Evolutionary conservation across 2,113 vertebrate species (phyloP), one percentile per base, ranked within the genome.

Genomic region (Oryzias javanicus): DNA sequence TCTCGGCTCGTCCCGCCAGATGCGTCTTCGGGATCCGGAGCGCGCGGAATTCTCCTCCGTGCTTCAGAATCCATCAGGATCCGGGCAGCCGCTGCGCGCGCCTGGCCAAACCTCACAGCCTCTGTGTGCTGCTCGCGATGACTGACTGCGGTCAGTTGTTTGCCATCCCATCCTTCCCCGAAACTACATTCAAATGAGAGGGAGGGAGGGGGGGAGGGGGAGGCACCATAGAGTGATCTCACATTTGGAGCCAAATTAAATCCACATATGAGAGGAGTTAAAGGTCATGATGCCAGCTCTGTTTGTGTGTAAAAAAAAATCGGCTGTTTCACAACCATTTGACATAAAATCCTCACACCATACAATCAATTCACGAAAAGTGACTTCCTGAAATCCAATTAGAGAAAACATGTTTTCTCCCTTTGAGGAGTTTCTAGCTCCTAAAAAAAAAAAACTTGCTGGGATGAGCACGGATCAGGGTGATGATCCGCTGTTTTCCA

Each of bases 1-100:
- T 70, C 74, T 86, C 74, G 78, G 49, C 76, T 72, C 79, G 82
- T 88, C 80, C 69, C 63, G 74, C 70, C 62, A 50, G 52, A 42
- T 56, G 66, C 48, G 1, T 7, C 17, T 40, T 59, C 64, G 58
- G 71, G 61, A 62, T 60, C 61, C 73, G 7, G 59, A 55, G 81
- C 74, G 72, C 74, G 50, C 35, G 35, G 35, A 35, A 35, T 35
- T 72, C 73, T 41, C 20, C 59, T 63, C 63, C 41, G 7, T 69
- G 71, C 4, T 52, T 50, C 62, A 5, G 4, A 14, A 61, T 74
- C 48, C n/a, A 52, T 55, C 44, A 18, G 46, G 41, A 62, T 27
- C 48, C 53, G 47, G 3, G 53, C 14, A 50, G 25, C 50, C 20
- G 49, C 47, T 68, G n/a, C 45, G 64, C 59, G 19, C 53, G 53